Evolutionary conservation across 2,888 invertebrate genomes (phyloP).

Genomic region (Hypomecis atomaria): DNA sequence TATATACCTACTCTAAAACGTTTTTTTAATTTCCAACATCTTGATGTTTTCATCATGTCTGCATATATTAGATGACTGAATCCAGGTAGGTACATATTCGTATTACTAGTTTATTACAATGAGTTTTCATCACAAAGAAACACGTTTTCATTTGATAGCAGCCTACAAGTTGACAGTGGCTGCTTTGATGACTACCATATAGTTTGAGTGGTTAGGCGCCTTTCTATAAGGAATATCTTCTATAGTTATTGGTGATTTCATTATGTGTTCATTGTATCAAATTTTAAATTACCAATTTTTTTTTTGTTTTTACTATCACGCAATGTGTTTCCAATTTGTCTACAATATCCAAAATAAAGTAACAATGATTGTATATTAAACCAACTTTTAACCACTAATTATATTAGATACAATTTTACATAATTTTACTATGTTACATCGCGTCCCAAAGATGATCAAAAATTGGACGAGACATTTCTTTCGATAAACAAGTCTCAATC

Average conservation of each 20-base stretch:
- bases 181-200: too few species aligned
- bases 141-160: too few species aligned
- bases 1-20: too few species aligned
- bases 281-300: too few species aligned
- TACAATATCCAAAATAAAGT: constrained; percentile 54
- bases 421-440: constrained; percentile 51
- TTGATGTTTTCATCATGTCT: too few species aligned
- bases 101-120: too few species aligned
- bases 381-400: constrained; percentile 53
- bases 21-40: too few species aligned
- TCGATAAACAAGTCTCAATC: constrained; percentile 47
- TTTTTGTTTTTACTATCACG: constrained; percentile 41
- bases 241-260: neutral
- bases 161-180: too few species aligned
- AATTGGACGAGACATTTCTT: constrained; percentile 47
- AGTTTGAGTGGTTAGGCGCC: too few species aligned
- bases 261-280: constrained; percentile 21
- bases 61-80: too few species aligned
- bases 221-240: neutral
- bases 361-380: constrained; percentile 46
- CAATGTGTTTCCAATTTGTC: constrained; percentile 51
- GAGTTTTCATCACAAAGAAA: too few species aligned
- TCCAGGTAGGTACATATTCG: too few species aligned
- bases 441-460: constrained; percentile 45
- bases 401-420: constrained; percentile 43